phyloP scores from a whole-genome alignment of 2,113 vertebrate species.

The Lepus europaeus region DNA sequence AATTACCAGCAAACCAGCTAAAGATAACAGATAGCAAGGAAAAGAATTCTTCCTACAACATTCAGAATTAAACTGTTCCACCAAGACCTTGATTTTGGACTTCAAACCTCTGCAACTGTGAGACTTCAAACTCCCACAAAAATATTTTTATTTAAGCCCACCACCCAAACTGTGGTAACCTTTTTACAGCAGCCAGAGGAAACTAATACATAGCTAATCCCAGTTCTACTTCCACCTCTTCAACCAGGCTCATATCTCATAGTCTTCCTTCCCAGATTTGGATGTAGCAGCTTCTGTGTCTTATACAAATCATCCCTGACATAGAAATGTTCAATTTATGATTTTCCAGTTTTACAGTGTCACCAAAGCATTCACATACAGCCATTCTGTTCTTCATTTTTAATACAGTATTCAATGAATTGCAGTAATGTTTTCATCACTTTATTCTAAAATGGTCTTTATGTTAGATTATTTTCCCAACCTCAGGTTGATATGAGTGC shows the following conservation, averaged over 20 bases:
- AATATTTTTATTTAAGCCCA: not conserved
- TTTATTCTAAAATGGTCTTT: not conserved
- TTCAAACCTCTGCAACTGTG: not conserved
- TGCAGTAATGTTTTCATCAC: not conserved
- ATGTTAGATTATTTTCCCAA: not conserved
- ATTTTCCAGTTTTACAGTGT: not conserved
- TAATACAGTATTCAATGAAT: not conserved
- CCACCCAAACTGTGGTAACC: not conserved
- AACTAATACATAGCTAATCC: not conserved
- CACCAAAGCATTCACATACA: not conserved
- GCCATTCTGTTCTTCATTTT: not conserved
- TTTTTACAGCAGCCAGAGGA: not conserved
- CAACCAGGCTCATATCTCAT: not conserved
- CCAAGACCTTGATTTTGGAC: not conserved
- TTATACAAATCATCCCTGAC: not conserved
- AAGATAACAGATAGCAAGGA: not conserved
- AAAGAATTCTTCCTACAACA: not conserved
- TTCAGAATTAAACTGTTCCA: not conserved
- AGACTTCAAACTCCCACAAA: not conserved
- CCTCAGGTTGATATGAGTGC: not conserved
- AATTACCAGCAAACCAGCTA: not conserved
- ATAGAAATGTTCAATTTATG: not conserved
- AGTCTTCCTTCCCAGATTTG: not conserved
- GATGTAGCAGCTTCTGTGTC: not conserved
- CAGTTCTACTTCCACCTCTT: not conserved